Base-by-base conservation (phyloP, 2,113 vertebrate species). In the Chaetodon auriga region DNA sequence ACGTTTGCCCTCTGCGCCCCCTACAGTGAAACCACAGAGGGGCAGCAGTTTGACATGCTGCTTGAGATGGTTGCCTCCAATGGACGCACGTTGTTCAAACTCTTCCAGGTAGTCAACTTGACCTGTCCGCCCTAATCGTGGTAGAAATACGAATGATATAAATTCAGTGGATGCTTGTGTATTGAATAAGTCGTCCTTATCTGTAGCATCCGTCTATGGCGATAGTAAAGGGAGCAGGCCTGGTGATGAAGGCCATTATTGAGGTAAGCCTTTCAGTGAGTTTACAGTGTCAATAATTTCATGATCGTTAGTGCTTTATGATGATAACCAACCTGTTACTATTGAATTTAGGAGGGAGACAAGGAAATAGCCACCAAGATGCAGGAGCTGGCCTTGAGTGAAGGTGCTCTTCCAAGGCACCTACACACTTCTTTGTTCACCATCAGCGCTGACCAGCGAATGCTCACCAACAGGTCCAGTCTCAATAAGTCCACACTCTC, bases 171-270 rank as follows among this genome's bases (percentile, higher is more conserved):
- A 25, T n/a, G 10, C 13, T n/a, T 18, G 1, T 71, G 9, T 49
- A 43, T 54, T 87, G 7, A 82, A 65, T 72, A 7, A 12, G 23
- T 9, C 51, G 57, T 30, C 30, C 0, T 57, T 48, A 65, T 35
- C 90, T 92, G 9, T 87, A 99, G 98, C 98, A 99, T 88, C 98
- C 98, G 74, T 99, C 98, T 21, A 99, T 99, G 98, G 98, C 98
- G 23, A 98, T 99, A 89, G 96, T 99, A 75, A 99, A 99, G 89
- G 98, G 98, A 93, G 98, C 98, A 43, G 98, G 98, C 48, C 94
- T 99, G 89, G 97, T 99, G 84, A 99, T 99, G 98, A 99, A 99
- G 93, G 98, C 98, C 87, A 98, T 99, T 89, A 99, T 99, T 93
- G 98, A 99, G 97, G 98, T 99, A 93, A 96, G 95, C 7, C 1